A percentile compares a stretch with the other conserved stretches of the same genome.
Conservation (phyloP, 2,888 invertebrate genomes). For the Diloba caeruleocephala region DNA sequence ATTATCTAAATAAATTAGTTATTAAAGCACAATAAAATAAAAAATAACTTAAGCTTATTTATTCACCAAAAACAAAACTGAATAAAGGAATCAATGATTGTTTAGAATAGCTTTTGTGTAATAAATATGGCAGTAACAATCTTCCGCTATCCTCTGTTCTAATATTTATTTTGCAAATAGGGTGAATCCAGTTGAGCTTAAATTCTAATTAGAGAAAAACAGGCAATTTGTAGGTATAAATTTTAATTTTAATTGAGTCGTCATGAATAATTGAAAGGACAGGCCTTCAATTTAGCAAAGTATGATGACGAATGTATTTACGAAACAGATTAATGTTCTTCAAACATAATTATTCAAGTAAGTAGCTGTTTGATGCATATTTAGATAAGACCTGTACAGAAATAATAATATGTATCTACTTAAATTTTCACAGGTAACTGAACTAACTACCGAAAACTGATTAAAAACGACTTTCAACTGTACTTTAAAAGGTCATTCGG, state of each 20-base stretch:
- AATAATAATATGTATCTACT: background rate
- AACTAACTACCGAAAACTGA: background rate
- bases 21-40: too few relatives aligned
- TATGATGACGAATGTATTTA: constrained; percentile 54
- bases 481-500: constrained; percentile 2
- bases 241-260: constrained; percentile 67
- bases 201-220: constrained; percentile 68
- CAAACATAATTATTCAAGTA: constrained; percentile 4
- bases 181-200: constrained; percentile 55
- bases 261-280: constrained; percentile 64
- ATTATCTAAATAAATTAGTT: too few relatives aligned
- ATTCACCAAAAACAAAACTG: constrained; percentile 22
- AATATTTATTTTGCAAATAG: constrained; percentile 62
- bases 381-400: constrained; percentile 5
- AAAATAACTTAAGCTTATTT: constrained; percentile 9
- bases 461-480: constrained; percentile 3
- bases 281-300: constrained; percentile 54
- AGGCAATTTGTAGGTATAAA: constrained; percentile 62
- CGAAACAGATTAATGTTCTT: constrained; percentile 35
- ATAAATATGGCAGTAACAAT: constrained; percentile 37
- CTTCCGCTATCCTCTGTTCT: constrained; percentile 28
- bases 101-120: constrained; percentile 30
- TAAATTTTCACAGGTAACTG: background rate
- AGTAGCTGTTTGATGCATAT: constrained; percentile 13
- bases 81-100: constrained; percentile 39